These are phyloP conservation scores for Pammene fasciana DNA, from an alignment of 2,888 invertebrate genomes.

Conservation along the genomic window DNA sequence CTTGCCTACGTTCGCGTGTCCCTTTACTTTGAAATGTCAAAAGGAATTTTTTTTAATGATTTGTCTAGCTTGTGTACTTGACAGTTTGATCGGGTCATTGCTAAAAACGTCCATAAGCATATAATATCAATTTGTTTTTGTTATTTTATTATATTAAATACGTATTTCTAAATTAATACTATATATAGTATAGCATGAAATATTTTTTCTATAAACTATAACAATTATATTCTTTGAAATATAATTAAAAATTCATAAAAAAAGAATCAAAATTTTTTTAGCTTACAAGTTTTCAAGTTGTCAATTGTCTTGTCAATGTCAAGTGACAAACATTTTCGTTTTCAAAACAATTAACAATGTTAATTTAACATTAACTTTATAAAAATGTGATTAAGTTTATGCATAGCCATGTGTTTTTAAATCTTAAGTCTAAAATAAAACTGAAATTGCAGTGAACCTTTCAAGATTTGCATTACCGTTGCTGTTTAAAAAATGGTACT, in stretches of 20 bases:
- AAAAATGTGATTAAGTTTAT: conserved; percentile 2
- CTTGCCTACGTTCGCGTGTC: conserved; percentile 81
- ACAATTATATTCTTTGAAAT: too few species aligned
- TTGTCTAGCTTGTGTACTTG: conserved; percentile 19
- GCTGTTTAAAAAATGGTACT: conserved; percentile 11
- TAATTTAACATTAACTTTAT: background rate
- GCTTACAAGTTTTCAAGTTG: background rate
- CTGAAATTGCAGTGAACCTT: background rate
- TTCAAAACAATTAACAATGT: background rate
- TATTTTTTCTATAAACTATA: too few species aligned
- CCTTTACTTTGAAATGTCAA: conserved; percentile 75
- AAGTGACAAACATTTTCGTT: background rate
- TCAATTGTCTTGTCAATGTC: background rate
- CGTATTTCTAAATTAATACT: too few species aligned
- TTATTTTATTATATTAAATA: too few species aligned
- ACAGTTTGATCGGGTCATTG: conserved; percentile 28
- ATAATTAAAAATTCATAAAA: too few species aligned
- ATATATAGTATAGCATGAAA: too few species aligned
- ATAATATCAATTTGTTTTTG: background rate
- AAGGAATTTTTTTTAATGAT: conserved; percentile 56
- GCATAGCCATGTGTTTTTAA: background rate
- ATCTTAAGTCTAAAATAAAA: background rate
- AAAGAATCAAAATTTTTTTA: too few species aligned
- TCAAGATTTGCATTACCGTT: background rate
- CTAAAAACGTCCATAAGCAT: conserved; percentile 11